Percentiles rank a stretch among this genome's conserved stretches.
Evolutionary conservation across 2,113 vertebrate species (phyloP).

Genomic region (Amazona guildingii): DNA sequence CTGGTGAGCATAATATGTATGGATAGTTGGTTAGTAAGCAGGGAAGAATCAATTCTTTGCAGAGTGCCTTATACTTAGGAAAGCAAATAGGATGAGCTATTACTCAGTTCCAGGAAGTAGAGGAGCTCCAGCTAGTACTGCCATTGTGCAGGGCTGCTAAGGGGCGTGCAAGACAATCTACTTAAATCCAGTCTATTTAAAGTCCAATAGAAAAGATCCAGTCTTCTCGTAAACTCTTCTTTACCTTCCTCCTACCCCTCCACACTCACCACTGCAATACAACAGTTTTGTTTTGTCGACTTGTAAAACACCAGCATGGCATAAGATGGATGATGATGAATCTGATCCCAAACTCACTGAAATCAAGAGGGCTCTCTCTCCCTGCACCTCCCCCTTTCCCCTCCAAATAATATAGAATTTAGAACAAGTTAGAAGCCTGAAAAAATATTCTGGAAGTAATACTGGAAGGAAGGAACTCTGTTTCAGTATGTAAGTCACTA

Average conservation of each 20-base stretch:
- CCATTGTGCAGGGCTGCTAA: neutral
- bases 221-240: neutral
- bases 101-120: neutral
- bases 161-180: neutral
- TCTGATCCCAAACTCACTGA: neutral
- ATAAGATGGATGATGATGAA: neutral
- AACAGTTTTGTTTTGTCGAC: neutral
- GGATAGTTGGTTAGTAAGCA: neutral
- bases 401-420: neutral
- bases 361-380: neutral
- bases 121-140: neutral
- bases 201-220: neutral
- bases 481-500: neutral
- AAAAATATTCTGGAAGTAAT: neutral
- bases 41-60: neutral
- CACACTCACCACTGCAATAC: neutral
- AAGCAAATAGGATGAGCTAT: neutral
- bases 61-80: neutral
- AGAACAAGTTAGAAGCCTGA: neutral
- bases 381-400: rapidly evolving
- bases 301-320: neutral
- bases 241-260: neutral
- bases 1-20: neutral
- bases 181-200: neutral
- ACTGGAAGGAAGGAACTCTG: neutral